These are phyloP conservation scores for Cyprinella venusta DNA, from an alignment of 2,797 vertebrate genomes.

Conservation along the genomic window DNA sequence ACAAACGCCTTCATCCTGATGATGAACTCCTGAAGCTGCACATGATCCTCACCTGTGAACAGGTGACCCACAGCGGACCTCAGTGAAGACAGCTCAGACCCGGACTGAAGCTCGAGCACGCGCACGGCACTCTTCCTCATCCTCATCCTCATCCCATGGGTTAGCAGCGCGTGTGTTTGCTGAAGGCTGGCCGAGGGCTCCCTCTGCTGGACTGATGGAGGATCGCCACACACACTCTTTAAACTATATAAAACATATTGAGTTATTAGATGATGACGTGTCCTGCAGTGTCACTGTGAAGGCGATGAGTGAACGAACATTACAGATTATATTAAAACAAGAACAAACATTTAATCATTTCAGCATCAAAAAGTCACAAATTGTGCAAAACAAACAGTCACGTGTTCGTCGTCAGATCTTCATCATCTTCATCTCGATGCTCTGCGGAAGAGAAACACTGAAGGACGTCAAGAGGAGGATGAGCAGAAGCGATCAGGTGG, in stretches of 20 bases:
- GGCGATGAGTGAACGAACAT: neutral
- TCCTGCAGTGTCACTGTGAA: neutral
- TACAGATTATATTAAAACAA: neutral
- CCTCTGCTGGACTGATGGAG: constrained; percentile 1
- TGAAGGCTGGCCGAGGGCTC: neutral
- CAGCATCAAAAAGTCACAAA: neutral
- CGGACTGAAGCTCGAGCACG: neutral
- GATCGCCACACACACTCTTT: neutral
- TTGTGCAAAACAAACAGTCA: neutral
- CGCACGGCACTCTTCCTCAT: neutral
- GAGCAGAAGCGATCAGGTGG: neutral
- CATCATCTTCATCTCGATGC: neutral
- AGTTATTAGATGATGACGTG: neutral
- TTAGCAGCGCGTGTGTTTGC: no score
- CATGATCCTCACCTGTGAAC: neutral
- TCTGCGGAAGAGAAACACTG: neutral
- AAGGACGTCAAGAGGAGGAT: neutral
- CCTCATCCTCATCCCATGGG: no score
- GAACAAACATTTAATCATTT: neutral
- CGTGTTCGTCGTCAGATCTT: neutral
- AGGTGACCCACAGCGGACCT: neutral
- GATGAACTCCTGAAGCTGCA: neutral
- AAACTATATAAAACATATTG: neutral
- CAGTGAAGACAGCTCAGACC: neutral
- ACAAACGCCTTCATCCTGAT: neutral